Percentiles rank a stretch among this genome's conserved stretches.
phyloP scores from a whole-genome alignment of 2,113 vertebrate species.

The Ranitomeya variabilis region DNA sequence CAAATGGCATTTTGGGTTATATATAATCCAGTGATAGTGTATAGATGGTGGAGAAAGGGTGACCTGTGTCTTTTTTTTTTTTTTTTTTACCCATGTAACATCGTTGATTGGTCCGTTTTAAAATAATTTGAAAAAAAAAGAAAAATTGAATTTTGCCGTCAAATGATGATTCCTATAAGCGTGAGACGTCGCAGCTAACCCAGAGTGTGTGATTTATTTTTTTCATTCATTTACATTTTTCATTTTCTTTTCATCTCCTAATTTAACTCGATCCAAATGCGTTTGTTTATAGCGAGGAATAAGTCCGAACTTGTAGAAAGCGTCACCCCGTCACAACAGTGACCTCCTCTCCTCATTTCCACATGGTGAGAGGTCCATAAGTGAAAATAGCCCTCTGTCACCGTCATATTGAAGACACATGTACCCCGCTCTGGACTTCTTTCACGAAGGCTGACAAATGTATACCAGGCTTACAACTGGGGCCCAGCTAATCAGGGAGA shows the following conservation, averaged over 20 bases:
- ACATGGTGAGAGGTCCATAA: background rate
- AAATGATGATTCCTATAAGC: background rate
- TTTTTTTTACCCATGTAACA: background rate
- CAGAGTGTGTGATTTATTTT: background rate
- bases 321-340: background rate
- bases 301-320: background rate
- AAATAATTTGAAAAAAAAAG: background rate
- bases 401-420: conserved; percentile 47
- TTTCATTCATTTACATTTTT: too few relatives aligned
- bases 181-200: background rate
- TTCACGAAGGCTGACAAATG: conserved; percentile 31
- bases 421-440: conserved; percentile 21
- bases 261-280: conserved; percentile 6
- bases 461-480: background rate
- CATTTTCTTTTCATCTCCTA: background rate
- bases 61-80: background rate
- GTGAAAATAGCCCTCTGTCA: conserved; percentile 21
- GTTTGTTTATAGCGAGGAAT: background rate
- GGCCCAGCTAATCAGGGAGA: conserved; percentile 28
- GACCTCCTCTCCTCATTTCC: background rate
- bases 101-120: background rate
- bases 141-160: background rate
- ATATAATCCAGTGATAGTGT: too few relatives aligned
- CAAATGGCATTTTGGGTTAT: too few relatives aligned
- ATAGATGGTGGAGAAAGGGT: too few relatives aligned